Percentiles rank a stretch among this genome's conserved stretches.
phyloP scores from a whole-genome alignment of 53 echinoderm and acorn worm genomes.

The Henricia sp. region DNA sequence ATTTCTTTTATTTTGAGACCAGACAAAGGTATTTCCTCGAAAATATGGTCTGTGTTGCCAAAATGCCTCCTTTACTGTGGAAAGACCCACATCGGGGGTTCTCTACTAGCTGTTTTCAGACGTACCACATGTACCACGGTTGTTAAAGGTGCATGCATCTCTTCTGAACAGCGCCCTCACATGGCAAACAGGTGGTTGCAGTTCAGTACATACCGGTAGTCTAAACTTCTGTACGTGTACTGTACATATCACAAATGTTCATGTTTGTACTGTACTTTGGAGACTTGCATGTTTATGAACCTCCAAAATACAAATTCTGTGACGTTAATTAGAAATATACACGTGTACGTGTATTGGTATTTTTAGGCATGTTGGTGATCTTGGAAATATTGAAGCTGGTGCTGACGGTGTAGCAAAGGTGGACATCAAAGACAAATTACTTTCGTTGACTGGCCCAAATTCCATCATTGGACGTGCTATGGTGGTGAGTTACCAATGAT shows the following conservation, averaged over 20 bases:
- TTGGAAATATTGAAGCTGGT: constrained; percentile 83
- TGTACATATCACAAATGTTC: neutral
- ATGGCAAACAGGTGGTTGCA: neutral
- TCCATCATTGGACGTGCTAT: constrained; percentile 96
- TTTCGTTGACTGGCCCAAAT: constrained; percentile 74
- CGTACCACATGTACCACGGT: too few relatives aligned
- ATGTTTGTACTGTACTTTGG: neutral
- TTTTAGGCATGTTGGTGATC: constrained; percentile 92
- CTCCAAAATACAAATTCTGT: neutral
- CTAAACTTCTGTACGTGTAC: too few relatives aligned
- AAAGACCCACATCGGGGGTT: too few relatives aligned
- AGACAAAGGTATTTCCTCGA: too few relatives aligned
- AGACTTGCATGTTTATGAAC: neutral
- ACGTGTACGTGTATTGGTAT: neutral
- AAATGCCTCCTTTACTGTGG: too few relatives aligned
- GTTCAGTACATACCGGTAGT: neutral
- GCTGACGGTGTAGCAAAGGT: constrained; percentile 62
- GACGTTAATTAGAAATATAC: neutral
- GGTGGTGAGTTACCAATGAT: constrained; percentile 97
- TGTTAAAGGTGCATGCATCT: neutral
- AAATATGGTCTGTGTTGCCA: too few relatives aligned
- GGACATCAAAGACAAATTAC: constrained; percentile 70
- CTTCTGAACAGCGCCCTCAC: neutral
- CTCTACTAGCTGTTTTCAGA: too few relatives aligned
- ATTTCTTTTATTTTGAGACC: too few relatives aligned